Conservation (phyloP, 2,113 vertebrate species). For the Balaenoptera acutorostrata region DNA sequence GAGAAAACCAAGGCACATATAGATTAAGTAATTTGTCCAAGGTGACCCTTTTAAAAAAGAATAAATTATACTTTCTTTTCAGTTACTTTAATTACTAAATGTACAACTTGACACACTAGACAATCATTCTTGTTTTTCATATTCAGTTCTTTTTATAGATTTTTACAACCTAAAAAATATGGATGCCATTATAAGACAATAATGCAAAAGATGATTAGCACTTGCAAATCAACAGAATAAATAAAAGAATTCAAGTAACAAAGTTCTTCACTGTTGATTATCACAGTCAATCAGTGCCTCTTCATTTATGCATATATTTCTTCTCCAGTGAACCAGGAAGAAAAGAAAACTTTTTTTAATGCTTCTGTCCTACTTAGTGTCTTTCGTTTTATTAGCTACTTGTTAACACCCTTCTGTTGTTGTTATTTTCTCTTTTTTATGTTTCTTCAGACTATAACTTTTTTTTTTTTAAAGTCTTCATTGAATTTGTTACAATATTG, state of each 20-base stretch:
- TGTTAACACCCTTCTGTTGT: neutral
- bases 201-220: constrained; percentile 18
- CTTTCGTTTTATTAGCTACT: neutral
- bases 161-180: neutral
- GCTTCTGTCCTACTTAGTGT: neutral
- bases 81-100: neutral
- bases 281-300: neutral
- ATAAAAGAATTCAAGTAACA: neutral
- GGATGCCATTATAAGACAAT: neutral
- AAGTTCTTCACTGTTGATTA: constrained; percentile 8
- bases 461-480: neutral
- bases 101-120: neutral
- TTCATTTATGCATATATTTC: constrained; percentile 9
- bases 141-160: neutral
- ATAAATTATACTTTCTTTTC: neutral
- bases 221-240: constrained; percentile 11
- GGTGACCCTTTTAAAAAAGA: neutral
- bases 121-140: neutral
- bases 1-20: neutral
- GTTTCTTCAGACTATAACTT: neutral
- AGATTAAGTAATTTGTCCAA: neutral
- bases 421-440: neutral
- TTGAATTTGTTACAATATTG: too few species aligned
- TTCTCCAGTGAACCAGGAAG: neutral
- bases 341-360: neutral